Evolutionary conservation across 2,888 invertebrate genomes (phyloP), one percentile per base, ranked within the genome.

Genomic region (Lamproptera curius): DNA sequence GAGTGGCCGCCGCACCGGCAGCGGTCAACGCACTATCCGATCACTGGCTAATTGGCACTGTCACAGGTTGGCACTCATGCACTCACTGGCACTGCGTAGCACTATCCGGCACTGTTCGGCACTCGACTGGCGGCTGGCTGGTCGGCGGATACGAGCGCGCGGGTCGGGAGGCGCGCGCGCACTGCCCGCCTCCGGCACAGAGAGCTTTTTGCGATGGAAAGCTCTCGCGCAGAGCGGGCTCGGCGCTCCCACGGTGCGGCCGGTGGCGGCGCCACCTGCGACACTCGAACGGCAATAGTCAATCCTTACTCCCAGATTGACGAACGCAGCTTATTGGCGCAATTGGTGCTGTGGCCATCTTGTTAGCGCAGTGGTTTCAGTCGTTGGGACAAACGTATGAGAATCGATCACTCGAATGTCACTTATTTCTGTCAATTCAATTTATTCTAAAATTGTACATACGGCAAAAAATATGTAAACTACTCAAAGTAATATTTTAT

Each of bases 21-120:
- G 69, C 78, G 79, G 77, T 76, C 81, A 75, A 76, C 75, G 78
- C 74, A 70, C 79, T 68, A 68, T 64, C 60, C 62, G 58, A 62
- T 55, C 63, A 55, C 54, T 49, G 52, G 55, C 51, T 52, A 55
- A 57, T 51, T 50, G 56, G 42, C 59, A 56, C 56, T 42, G 42
- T 50, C 55, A 50, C 52, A 53, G 41, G 40, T 36, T 31, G 40
- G 47, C 51, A 51, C 51, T n/a, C n/a, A n/a, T 56, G 20, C 16
- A 38, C 36, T 23, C 17, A n/a, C 31, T 20, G 20, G 20, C 20
- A 20, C 20, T 20, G 20, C n/a, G n/a, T n/a, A n/a, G 20, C 20
- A 20, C 20, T 20, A n/a, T n/a, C n/a, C n/a, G 20, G 20, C 20
- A 20, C 20, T 20, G n/a, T 9, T 28, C 28, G 31, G 10, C 53